Evolutionary conservation across 1,140 invertebrate species (phyloP).

Genomic region (Drosophila oshimai): DNA sequence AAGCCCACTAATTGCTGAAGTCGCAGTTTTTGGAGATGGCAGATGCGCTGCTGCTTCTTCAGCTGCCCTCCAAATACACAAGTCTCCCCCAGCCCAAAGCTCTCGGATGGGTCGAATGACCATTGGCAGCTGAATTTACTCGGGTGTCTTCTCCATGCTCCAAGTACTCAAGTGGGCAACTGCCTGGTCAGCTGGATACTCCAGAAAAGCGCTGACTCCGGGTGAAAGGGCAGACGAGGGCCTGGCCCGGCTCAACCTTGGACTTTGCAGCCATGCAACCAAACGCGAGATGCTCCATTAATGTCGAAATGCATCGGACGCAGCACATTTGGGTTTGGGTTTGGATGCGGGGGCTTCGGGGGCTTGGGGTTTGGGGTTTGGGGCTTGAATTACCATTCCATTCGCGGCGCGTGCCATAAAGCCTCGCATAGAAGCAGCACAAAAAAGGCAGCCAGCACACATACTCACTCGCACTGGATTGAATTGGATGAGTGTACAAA

Average conservation of each 20-base stretch:
- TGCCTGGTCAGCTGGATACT: not conserved
- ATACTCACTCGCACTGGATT: too few relatives aligned
- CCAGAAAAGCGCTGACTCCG: slow-evolving; percentile 2
- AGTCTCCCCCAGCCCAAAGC: too few relatives aligned
- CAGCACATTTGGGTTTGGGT: slow-evolving; percentile 23
- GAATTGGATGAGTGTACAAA: slow-evolving; percentile 21
- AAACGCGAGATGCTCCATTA: slow-evolving; percentile 63
- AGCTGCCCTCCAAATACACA: not conserved
- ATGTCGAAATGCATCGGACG: slow-evolving; percentile 12
- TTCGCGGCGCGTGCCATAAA: slow-evolving; percentile 16
- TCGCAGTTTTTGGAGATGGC: not conserved
- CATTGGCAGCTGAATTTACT: not conserved
- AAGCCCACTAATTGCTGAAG: slow-evolving; percentile 6
- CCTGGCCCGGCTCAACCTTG: slow-evolving; percentile 48
- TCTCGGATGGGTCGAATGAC: not conserved
- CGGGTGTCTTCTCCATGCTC: not conserved
- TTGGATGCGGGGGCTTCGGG: too few relatives aligned
- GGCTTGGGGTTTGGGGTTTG: too few relatives aligned
- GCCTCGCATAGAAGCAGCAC: not conserved
- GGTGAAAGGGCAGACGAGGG: not conserved
- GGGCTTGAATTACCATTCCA: slow-evolving; percentile 26
- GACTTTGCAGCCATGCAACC: slow-evolving; percentile 54
- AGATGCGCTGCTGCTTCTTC: not conserved
- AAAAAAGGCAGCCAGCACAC: slow-evolving; percentile 20
- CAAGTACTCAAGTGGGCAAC: not conserved